These are phyloP conservation scores for Catocala sponsa DNA, from an alignment of 2,888 invertebrate species.

Conservation along the genomic window DNA sequence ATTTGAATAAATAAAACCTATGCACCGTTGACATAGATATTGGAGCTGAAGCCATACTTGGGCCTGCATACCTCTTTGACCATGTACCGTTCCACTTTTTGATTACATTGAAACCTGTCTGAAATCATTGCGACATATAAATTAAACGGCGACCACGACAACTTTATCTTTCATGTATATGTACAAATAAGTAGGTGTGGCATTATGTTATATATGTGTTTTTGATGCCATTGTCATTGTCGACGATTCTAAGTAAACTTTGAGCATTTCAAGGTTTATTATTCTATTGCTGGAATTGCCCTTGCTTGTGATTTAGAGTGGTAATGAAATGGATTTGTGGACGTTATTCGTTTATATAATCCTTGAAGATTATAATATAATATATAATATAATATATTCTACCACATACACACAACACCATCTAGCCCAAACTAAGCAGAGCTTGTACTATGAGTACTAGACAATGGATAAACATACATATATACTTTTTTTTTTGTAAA, in stretches of 20 bases:
- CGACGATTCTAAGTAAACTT: background rate
- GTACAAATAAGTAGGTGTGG: conserved; percentile 1
- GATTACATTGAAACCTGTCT: conserved; percentile 36
- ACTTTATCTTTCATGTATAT: background rate
- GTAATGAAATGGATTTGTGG: no score
- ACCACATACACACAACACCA: no score
- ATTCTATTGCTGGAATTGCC: background rate
- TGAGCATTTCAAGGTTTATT: conserved; percentile 4
- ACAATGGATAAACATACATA: no score
- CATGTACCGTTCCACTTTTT: conserved; percentile 53
- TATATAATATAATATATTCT: no score
- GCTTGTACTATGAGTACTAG: no score
- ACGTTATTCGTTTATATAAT: no score
- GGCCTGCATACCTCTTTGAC: conserved; percentile 50
- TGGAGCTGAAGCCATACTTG: conserved; percentile 22
- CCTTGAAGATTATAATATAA: no score
- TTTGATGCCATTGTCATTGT: conserved; percentile 14
- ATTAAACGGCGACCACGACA: conserved; percentile 20
- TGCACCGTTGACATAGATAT: conserved; percentile 39
- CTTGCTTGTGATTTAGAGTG: background rate
- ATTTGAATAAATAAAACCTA: conserved; percentile 34
- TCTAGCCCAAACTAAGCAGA: no score
- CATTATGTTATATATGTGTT: background rate
- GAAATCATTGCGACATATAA: conserved; percentile 27
- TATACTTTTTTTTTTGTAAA: no score